These are phyloP conservation scores for Copidosoma aretas DNA, from an alignment of 2,888 invertebrate genomes.

Conservation along the genomic window DNA sequence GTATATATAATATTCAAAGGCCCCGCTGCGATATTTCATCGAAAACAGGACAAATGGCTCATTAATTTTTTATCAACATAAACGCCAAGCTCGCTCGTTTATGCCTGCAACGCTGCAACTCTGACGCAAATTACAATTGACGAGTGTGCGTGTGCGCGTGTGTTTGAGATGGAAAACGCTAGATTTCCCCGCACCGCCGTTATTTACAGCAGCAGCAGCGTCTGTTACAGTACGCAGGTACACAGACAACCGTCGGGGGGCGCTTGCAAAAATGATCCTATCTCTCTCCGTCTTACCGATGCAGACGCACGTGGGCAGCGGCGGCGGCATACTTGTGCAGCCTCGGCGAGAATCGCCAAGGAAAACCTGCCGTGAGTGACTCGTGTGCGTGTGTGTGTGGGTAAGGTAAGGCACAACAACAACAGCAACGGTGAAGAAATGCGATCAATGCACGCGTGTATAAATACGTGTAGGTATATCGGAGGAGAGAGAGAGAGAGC, in stretches of 20 bases:
- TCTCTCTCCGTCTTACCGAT: too few relatives aligned
- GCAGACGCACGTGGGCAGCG: slow-evolving; percentile 15
- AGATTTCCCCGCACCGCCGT: neutral
- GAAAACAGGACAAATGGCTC: neutral
- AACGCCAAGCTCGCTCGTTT: neutral
- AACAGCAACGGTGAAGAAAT: slow-evolving; percentile 13
- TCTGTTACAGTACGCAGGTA: slow-evolving; percentile 1
- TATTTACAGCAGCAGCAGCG: neutral
- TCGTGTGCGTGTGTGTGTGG: neutral
- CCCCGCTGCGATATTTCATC: too few relatives aligned
- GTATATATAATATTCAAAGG: too few relatives aligned
- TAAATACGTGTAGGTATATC: neutral
- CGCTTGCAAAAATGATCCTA: too few relatives aligned
- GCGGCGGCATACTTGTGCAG: neutral
- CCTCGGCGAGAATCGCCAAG: slow-evolving; percentile 15
- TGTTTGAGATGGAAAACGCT: neutral
- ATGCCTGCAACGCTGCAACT: neutral
- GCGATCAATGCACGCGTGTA: neutral
- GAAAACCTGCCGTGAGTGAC: slow-evolving; percentile 27
- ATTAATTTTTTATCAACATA: neutral
- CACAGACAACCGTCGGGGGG: too few relatives aligned
- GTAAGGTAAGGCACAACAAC: too few relatives aligned
- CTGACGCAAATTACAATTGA: neutral
- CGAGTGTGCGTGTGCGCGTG: neutral
- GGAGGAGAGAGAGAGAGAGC: neutral